Percentiles rank a stretch among this genome's conserved stretches.
Conservation (phyloP, 2,888 invertebrate genomes). For the Rhagophthalmus giganteus region DNA sequence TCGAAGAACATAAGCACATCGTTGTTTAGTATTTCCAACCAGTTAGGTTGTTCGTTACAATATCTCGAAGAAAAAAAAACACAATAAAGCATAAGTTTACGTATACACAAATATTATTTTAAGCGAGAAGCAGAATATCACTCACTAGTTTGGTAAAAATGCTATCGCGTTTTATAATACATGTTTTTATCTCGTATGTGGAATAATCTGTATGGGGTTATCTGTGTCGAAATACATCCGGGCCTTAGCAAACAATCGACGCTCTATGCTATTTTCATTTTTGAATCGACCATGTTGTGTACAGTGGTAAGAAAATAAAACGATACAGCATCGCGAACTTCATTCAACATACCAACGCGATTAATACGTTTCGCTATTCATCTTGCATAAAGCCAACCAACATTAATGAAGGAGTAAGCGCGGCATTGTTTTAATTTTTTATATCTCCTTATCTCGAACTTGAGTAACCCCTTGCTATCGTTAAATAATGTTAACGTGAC, state of each 20-base stretch:
- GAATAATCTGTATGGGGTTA: slow-evolving; percentile 37
- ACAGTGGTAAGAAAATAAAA: slow-evolving; percentile 15
- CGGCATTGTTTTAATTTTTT: neutral
- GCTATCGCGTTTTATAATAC: slow-evolving; percentile 29
- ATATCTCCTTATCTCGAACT: neutral
- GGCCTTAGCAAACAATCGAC: slow-evolving; percentile 39
- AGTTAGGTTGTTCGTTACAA: neutral
- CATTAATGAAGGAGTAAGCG: neutral
- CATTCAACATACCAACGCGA: slow-evolving; percentile 17
- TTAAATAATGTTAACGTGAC: slow-evolving; percentile 12
- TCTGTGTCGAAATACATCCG: slow-evolving; percentile 40
- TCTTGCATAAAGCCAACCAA: slow-evolving; percentile 6
- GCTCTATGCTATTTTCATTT: slow-evolving; percentile 37
- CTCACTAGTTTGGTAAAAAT: slow-evolving; percentile 22
- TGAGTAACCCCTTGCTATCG: too few relatives aligned
- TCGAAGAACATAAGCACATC: neutral
- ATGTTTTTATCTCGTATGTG: slow-evolving; percentile 29
- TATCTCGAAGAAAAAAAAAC: neutral
- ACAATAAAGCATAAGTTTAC: neutral
- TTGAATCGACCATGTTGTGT: slow-evolving; percentile 25
- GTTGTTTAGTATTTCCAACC: neutral
- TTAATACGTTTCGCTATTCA: slow-evolving; percentile 12
- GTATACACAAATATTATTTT: slow-evolving; percentile 8
- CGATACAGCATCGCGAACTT: slow-evolving; percentile 4
- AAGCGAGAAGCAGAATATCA: slow-evolving; percentile 11